Evolutionary conservation across 2,113 vertebrate species (phyloP), one percentile per base, ranked within the genome.

Genomic region (Phylloscopus trochilus): DNA sequence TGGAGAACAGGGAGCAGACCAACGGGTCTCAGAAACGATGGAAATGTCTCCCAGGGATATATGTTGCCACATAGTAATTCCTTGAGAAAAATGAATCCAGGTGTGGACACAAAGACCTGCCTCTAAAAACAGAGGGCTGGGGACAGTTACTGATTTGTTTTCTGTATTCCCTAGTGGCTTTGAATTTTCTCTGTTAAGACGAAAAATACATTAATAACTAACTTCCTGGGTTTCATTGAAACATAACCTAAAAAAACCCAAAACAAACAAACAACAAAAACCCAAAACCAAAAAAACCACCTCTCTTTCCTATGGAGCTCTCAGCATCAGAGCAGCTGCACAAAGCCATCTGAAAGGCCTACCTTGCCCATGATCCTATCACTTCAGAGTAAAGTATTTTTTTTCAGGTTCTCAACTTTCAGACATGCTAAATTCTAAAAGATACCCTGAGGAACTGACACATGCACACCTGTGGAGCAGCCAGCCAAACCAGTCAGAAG

Each of bases 251-350:
- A 39, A 39, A 76, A 46, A 13, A 12, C 41, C 41, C 41, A 41
- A 41, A 41, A 41, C 41, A 41, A 41, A 41, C 41, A 41, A 41
- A 41, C 39, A 41, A 41, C 39, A 41, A 41, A 41, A 41, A 13
- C 41, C 41, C 41, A 41, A 41, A 41, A 41, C 41, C 41, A 11
- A 39, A 39, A 76, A 46, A 72, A 59, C 13, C n/a, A n/a, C 8
- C 18, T n/a, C 8, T 39, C 3, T n/a, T 37, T 83, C 18, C 35
- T 80, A 30, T 26, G 11, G 8, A 73, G 7, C 3, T 16, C 9
- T 84, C 27, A 17, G 1, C 20, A 2, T 4, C 77, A 53, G 7
- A 72, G 18, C 9, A 74, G 22, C 16, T 27, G 24, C 0, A 0
- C 11, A 82, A 82, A 74, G 33, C 28, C n/a, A 73, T 37, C 15